Conservation (phyloP, 1,140 invertebrate genomes). For the Leucophenga varia region DNA sequence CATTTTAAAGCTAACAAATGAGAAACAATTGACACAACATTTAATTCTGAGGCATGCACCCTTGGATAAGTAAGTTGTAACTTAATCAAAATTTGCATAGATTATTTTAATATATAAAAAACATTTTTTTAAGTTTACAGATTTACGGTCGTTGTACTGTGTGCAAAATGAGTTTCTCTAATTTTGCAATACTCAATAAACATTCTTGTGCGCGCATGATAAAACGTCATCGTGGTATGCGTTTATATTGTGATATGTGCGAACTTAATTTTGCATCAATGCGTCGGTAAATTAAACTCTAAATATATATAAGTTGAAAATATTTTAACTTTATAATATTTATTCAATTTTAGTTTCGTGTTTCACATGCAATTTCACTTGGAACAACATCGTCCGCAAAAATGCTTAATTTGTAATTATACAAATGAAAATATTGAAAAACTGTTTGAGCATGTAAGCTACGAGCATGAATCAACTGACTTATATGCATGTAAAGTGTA, state of each 20-base stretch:
- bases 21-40: constrained; percentile 33
- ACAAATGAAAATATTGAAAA: constrained; percentile 36
- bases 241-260: constrained; percentile 39
- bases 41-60: constrained; percentile 39
- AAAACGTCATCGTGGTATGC: constrained; percentile 29
- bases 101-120: neutral
- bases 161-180: constrained; percentile 43
- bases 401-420: constrained; percentile 39
- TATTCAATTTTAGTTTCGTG: constrained; percentile 26
- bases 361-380: constrained; percentile 52
- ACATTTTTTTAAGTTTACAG: constrained; percentile 21
- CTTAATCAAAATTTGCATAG: neutral
- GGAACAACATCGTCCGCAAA: constrained; percentile 37
- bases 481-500: constrained; percentile 40
- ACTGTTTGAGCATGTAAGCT: constrained; percentile 44
- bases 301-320: neutral
- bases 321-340: neutral
- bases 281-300: constrained; percentile 30
- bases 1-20: constrained; percentile 11
- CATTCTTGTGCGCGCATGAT: constrained; percentile 44
- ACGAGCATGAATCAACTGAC: constrained; percentile 35
- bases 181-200: constrained; percentile 43
- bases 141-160: constrained; percentile 46
- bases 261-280: constrained; percentile 41
- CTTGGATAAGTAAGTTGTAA: constrained; percentile 29